Evolutionary conservation across 2,888 invertebrate species (phyloP).

Genomic region (Hedya salicella): DNA sequence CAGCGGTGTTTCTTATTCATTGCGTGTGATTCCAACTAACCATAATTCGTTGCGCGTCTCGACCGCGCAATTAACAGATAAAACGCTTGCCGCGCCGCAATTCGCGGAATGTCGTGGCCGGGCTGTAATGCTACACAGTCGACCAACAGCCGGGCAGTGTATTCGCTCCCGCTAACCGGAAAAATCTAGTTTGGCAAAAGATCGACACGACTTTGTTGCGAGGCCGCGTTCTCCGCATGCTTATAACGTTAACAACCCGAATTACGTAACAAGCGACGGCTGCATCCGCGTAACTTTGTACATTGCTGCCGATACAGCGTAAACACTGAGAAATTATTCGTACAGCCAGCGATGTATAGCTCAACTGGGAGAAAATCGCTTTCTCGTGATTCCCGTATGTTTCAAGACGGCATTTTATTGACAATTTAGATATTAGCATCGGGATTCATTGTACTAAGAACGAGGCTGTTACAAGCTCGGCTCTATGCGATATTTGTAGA

Average conservation of each 20-base stretch:
- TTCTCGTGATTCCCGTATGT: constrained; percentile 1
- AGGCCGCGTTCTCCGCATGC: constrained; percentile 7
- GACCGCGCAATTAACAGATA: no score
- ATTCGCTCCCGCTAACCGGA: background rate
- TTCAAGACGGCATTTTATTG: constrained; percentile 2
- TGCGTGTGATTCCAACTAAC: no score
- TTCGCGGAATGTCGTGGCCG: no score
- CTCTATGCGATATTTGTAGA: background rate
- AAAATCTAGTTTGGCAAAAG: constrained; percentile 19
- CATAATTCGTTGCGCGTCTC: no score
- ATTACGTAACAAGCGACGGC: constrained; percentile 21
- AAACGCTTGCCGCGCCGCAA: no score
- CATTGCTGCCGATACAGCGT: constrained; percentile 10
- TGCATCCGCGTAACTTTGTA: background rate
- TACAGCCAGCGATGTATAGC: constrained; percentile 11
- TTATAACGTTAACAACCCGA: background rate
- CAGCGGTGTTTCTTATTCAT: no score
- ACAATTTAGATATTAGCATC: constrained; percentile 26
- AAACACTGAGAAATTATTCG: background rate
- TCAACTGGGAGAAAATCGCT: background rate
- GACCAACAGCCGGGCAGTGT: no score
- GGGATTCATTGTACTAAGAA: background rate
- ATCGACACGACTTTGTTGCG: constrained; percentile 6
- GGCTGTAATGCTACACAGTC: no score
- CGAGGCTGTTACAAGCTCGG: background rate